Conservation (phyloP, 2,888 invertebrate genomes). For the Trilocha varians region DNA sequence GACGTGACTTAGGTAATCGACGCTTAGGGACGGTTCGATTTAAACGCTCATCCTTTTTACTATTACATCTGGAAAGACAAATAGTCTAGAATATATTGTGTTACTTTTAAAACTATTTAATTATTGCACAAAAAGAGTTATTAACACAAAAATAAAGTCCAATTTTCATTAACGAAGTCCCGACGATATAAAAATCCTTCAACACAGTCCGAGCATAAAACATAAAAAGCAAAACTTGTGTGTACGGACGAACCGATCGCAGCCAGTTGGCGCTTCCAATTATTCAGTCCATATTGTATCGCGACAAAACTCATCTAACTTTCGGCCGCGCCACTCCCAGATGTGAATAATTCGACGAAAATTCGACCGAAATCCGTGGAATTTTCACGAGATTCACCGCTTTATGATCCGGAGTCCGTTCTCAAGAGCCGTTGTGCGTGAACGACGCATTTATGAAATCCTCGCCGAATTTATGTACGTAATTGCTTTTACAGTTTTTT, state of each 20-base stretch:
- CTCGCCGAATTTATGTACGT: not conserved
- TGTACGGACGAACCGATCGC: slow-evolving; percentile 8
- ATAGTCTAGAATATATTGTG: too few species aligned
- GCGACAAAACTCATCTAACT: slow-evolving; percentile 53
- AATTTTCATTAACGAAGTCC: too few species aligned
- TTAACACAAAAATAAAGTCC: too few species aligned
- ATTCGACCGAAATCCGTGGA: slow-evolving; percentile 12
- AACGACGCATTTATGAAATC: not conserved
- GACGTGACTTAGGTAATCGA: too few species aligned
- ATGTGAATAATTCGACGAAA: slow-evolving; percentile 31
- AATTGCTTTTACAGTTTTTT: not conserved
- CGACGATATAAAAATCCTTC: too few species aligned
- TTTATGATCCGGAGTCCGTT: slow-evolving; percentile 20
- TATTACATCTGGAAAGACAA: too few species aligned
- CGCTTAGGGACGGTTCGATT: too few species aligned
- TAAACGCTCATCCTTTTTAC: too few species aligned
- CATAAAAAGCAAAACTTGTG: not conserved
- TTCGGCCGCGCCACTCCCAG: slow-evolving; percentile 24
- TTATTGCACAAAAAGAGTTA: too few species aligned
- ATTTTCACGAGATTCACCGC: slow-evolving; percentile 19
- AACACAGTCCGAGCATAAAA: not conserved
- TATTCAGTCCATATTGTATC: slow-evolving; percentile 30
- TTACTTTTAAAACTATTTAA: too few species aligned
- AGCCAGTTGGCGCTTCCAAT: slow-evolving; percentile 34
- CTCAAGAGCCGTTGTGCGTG: slow-evolving; percentile 10